These are phyloP conservation scores for Erpornis zantholeuca DNA, from an alignment of 2,113 vertebrate species.

Conservation along the genomic window DNA sequence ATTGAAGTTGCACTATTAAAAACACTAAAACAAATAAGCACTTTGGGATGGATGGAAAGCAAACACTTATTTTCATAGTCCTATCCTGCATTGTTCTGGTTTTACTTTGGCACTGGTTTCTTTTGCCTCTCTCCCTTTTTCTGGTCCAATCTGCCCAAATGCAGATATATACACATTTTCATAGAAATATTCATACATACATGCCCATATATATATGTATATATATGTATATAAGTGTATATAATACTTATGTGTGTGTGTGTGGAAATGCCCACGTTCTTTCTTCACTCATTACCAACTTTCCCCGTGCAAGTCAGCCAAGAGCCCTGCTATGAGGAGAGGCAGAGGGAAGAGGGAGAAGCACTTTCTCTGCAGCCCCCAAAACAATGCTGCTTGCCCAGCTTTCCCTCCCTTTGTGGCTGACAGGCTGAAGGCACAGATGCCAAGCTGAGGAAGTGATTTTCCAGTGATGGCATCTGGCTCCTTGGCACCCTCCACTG, in stretches of 20 bases:
- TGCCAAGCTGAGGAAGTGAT: slow-evolving; percentile 1
- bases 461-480: slow-evolving; percentile 36
- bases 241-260: no score
- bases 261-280: background rate
- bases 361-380: background rate
- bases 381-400: background rate
- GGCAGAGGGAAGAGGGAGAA: background rate
- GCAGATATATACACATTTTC: rapidly evolving
- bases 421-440: background rate
- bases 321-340: background rate
- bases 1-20: background rate
- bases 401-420: background rate
- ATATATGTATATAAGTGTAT: no score
- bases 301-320: background rate
- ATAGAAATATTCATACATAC: background rate
- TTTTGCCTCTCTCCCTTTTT: background rate
- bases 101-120: background rate
- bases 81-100: background rate
- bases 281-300: background rate
- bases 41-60: background rate
- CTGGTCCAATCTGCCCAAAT: background rate
- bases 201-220: no score
- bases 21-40: background rate
- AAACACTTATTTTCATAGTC: background rate
- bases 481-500: background rate